Base-by-base conservation (phyloP, 2,888 invertebrate genomes). In the Heliconius erato region DNA sequence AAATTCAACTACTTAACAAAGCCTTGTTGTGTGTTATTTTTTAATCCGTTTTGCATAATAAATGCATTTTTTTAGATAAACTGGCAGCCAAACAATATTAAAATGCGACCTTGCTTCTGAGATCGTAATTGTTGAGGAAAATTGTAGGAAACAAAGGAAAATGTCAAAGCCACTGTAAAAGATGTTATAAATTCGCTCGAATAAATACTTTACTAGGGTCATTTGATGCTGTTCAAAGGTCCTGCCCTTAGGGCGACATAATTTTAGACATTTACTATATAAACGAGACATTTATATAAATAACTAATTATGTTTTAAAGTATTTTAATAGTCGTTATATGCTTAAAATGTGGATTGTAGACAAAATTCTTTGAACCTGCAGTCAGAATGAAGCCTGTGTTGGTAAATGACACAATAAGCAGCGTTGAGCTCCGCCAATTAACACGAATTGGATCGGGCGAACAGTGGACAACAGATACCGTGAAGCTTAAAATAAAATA, bases 61-160 rank as follows among this genome's bases (percentile, higher is more conserved):
- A 65, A 23, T 54, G 23, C 54, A 9, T 54, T 54, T 54, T 40
- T 63, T 63, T 74, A 54, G 11, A 12, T 54, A 32, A 74, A 59
- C 32, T 59, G 3, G 11, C 32, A 32, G 6, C 54, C 11, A 23
- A 59, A 74, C 59, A 32, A 35, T 71, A 71, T 44, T 72, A 44
- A 40, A 72, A 44, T 16, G 40, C 35, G 44, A 44, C 28, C 59
- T 81, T 74, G 16, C 67, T 65, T 77, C 26, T 63, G 44, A 77
- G 54, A 49, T 44, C 35, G 54, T 28, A 65, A 77, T 76, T 69
- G 26, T 40, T 65, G 40, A 81, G 81, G 77, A 81, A 81, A 78
- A 78, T 74, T 28, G 26, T 63, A 78, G 26, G 65, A 78, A 65
- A 65, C 44, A 65, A 44, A 63, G 44, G 28, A 67, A 65, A 81